phyloP scores from a whole-genome alignment of 2,888 invertebrate species.

The Acleris literana region DNA sequence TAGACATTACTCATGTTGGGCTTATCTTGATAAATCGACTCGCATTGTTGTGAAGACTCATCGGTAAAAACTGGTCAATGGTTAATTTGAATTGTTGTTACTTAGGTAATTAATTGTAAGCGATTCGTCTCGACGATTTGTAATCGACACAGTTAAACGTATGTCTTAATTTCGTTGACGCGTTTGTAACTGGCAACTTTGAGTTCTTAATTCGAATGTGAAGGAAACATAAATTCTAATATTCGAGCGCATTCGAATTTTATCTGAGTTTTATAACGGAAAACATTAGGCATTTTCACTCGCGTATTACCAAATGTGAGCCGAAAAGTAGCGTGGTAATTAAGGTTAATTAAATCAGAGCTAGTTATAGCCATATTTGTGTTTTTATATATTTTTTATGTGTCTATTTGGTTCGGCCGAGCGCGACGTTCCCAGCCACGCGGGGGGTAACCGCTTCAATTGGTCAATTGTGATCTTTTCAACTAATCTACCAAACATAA shows the following conservation, averaged over 20 bases:
- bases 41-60: conserved; percentile 37
- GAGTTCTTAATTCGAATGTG: conserved; percentile 11
- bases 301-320: conserved; percentile 58
- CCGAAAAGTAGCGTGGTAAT: conserved; percentile 62
- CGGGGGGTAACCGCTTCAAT: conserved; percentile 39
- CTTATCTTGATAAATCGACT: conserved; percentile 52
- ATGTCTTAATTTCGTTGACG: conserved; percentile 23
- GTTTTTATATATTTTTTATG: conserved; percentile 44
- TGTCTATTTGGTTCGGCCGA: conserved; percentile 41
- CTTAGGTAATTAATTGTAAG: conserved; percentile 35
- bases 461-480: conserved; percentile 35
- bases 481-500: conserved; percentile 22
- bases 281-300: conserved; percentile 46
- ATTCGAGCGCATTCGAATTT: conserved; percentile 15
- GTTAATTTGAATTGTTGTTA: conserved; percentile 45
- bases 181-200: conserved; percentile 16
- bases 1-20: conserved; percentile 60
- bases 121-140: conserved; percentile 23
- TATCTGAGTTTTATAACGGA: conserved; percentile 41
- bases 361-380: conserved; percentile 55
- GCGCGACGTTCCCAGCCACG: conserved; percentile 41
- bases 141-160: conserved; percentile 20
- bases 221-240: conserved; percentile 21
- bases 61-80: conserved; percentile 41
- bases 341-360: conserved; percentile 73